Base-by-base conservation (phyloP, 2,113 vertebrate genomes). In the Halcyon malimbica region DNA sequence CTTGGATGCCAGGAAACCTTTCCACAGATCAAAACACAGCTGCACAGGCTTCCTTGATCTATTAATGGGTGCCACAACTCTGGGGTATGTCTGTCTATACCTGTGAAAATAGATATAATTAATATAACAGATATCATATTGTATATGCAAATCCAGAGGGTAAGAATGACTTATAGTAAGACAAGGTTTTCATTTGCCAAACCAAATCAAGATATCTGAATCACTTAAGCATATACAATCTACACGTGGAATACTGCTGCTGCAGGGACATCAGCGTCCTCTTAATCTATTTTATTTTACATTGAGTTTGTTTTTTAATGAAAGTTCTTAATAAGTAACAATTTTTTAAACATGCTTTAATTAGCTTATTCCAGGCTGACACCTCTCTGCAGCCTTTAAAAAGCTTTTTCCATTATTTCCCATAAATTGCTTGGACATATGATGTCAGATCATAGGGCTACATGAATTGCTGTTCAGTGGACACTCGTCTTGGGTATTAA, bases 21-120 rank as follows among this genome's bases (percentile, higher is more conserved):
- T 98, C 90, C 21, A 67, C 95, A 96, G 96, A 98, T 98, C 98
- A 98, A 98, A 98, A 98, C 98, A 98, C 98, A 98, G 98, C 98
- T 98, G 98, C 92, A 90, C 46, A 84, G 93, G 87, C 97, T 97
- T 44, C 37, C 71, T 93, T 95, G 97, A 96, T 97, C 96, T 96
- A 95, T 97, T 98, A 97, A 98, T 64, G 97, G 96, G 96, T 95
- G 96, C 96, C 96, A 95, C 94, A 92, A 74, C 96, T 87, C 96
- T 17, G 70, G 97, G 95, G 26, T 96, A 96, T 35, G 78, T 95
- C 98, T 98, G 96, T 95, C 97, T 98, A 67, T 98, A 98, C 98
- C 98, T 98, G 97, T 89, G 96, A 97, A 98, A 98, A 98, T 93
- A 98, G 97, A 98, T 98, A 96, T 97, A 98, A 98, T 98, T 98